phyloP scores from a whole-genome alignment of 2,888 invertebrate genomes.

The Macropis europaea region DNA sequence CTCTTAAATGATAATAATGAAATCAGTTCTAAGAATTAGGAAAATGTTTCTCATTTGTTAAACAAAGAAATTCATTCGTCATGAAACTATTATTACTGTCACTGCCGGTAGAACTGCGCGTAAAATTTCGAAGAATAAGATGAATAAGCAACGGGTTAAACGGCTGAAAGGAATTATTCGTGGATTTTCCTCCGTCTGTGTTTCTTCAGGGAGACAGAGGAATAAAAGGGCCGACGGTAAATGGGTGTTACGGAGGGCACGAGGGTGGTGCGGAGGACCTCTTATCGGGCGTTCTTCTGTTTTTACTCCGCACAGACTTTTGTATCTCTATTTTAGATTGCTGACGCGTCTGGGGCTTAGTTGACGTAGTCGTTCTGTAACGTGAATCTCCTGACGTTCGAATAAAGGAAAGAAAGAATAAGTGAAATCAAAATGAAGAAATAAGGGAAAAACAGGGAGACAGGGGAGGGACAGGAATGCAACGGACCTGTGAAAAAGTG shows the following conservation, averaged over 20 bases:
- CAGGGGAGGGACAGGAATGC: neutral
- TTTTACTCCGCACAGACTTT: conserved; percentile 50
- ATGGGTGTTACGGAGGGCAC: conserved; percentile 9
- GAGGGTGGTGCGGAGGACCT: conserved; percentile 14
- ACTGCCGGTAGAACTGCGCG: neutral
- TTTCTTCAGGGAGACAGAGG: conserved; percentile 6
- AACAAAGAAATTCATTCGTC: too few relatives aligned
- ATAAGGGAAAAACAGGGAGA: neutral
- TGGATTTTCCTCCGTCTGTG: conserved; percentile 6
- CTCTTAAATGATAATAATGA: too few relatives aligned
- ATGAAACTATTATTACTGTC: conserved; percentile 2
- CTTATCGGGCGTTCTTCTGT: conserved; percentile 55
- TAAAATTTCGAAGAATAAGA: conserved; percentile 17
- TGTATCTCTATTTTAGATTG: conserved; percentile 57
- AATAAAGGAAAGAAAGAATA: conserved; percentile 22
- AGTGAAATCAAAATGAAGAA: conserved; percentile 4
- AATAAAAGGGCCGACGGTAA: conserved; percentile 12
- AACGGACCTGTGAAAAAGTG: neutral
- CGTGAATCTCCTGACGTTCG: conserved; percentile 33
- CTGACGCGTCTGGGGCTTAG: conserved; percentile 28
- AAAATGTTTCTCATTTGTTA: too few relatives aligned
- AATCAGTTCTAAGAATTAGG: too few relatives aligned
- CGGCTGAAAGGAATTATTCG: conserved; percentile 33
- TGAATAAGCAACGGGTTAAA: conserved; percentile 34
- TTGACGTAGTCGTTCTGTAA: conserved; percentile 44